Conservation (phyloP, 2,113 vertebrate genomes). For the Chlamydotis undulata region DNA sequence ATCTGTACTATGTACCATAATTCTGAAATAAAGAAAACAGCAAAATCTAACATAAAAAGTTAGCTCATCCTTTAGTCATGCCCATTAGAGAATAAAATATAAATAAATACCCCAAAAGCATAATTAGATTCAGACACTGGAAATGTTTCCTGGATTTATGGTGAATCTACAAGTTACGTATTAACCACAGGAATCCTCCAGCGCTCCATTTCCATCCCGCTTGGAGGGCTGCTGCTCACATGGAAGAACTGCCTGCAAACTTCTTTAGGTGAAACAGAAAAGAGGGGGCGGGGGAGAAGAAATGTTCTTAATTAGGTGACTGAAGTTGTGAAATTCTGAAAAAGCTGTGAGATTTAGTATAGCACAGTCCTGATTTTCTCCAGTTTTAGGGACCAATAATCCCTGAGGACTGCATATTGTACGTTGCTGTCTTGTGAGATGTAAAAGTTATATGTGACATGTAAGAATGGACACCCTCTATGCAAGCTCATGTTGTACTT, state of each 20-base stretch:
- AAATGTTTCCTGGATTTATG: conserved; percentile 48
- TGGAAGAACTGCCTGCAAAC: background rate
- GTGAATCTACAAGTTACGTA: conserved; percentile 35
- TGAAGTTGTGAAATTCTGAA: background rate
- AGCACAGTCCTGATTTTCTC: background rate
- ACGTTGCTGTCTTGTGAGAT: background rate
- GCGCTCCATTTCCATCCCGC: background rate
- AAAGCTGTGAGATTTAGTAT: background rate
- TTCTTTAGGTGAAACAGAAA: background rate
- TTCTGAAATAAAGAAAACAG: conserved; percentile 24
- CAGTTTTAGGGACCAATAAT: background rate
- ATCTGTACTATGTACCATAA: background rate
- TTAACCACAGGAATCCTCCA: conserved; percentile 39
- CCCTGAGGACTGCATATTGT: background rate
- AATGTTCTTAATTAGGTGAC: background rate
- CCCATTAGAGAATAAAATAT: conserved; percentile 35
- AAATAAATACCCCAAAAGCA: conserved; percentile 38
- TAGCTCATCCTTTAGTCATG: conserved; percentile 50
- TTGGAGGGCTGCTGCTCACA: background rate
- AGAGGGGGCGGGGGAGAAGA: background rate
- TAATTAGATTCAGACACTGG: conserved; percentile 55
- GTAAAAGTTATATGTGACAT: background rate
- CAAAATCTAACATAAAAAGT: conserved; percentile 29
- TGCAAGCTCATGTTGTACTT: background rate
- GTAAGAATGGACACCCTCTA: background rate